Evolutionary conservation across 92 coral and sea anemone genomes (phyloP).

Genomic region (Umimayanthus chanpuru): DNA sequence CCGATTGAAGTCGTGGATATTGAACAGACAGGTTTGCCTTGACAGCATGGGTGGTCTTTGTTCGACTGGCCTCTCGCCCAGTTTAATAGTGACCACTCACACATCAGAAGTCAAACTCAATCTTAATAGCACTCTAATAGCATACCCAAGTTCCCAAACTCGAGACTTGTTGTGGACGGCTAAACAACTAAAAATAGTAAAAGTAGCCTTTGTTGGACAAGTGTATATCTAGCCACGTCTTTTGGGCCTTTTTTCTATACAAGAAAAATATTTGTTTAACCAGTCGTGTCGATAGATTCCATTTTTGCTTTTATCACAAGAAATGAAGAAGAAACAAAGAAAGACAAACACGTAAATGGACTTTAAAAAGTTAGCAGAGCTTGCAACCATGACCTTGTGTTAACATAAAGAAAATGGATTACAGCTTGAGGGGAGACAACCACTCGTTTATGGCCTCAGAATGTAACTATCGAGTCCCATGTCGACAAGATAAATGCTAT

Average conservation of each 20-base stretch:
- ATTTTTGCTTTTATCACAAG: conserved; percentile 80
- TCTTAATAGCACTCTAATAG: not conserved
- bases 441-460: not conserved
- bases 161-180: conserved; percentile 1
- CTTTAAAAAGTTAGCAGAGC: conserved; percentile 54
- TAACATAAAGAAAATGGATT: conserved; percentile 11
- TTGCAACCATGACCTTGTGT: conserved; percentile 43
- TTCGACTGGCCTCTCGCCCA: not conserved
- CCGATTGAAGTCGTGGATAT: conserved; percentile 14
- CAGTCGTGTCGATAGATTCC: conserved; percentile 62
- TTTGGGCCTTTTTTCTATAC: conserved; percentile 49
- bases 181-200: conserved; percentile 4
- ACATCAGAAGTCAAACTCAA: not conserved
- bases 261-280: conserved; percentile 71
- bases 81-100: not conserved
- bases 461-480: not conserved
- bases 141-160: conserved; percentile 1
- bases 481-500: not conserved
- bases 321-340: conserved; percentile 60
- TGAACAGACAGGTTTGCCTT: conserved; percentile 15
- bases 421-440: not conserved
- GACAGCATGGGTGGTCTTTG: conserved; percentile 31
- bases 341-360: conserved; percentile 74
- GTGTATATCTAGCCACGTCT: conserved; percentile 12
- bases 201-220: conserved; percentile 20